Base-by-base conservation (phyloP, 37 sponge, comb jelly and placozoan species). In the Axinella damicornis region DNA sequence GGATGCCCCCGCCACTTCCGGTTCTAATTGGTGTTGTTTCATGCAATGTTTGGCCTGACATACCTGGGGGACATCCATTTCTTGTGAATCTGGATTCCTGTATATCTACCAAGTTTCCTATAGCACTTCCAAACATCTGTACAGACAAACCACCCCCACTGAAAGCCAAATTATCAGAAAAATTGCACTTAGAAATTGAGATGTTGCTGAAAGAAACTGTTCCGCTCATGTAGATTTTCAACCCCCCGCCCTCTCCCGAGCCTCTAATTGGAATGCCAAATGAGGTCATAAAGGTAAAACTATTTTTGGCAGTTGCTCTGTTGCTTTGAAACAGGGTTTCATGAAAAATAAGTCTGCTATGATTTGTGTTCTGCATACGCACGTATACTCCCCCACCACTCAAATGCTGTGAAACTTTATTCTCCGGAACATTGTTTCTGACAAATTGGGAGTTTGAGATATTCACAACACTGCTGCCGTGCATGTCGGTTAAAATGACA, bases 141-240 rank as follows among this genome's bases (percentile, higher is more conserved):
- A 61, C 41, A 14, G 72, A 36, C 24, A 68, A 39, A 12, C 82
- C 82, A 38, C 71, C 82, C 13, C 82, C 82, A 15, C 57, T 27
- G 71, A 34, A 57, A 25, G 82, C 82, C 56, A 15, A 2, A 36
- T 82, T 82, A 0, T 58, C 71, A 2, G 27, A 6, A 58, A 82
- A 82, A 0, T 32, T 15, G 35, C 78, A 77, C 34, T 33, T 15
- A 5, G 46, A 34, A 17, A 77, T 35, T 2, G 6, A 20, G 5
- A 77, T 39, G 0, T 4, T 62, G 28, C 22, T 41, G 19, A 31
- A 33, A 20, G 20, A 39, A 6, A 40, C 40, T 21, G 16, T 2
- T 18, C 17, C 30, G 19, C 64, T 57, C 21, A 77, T n/a, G 6
- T 24, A 2, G 0, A 77, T 34, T 2, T 40, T 21, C 40, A 77